Evolutionary conservation across 2,797 vertebrate genomes (phyloP).

Genomic region (Gymnothorax javanicus): DNA sequence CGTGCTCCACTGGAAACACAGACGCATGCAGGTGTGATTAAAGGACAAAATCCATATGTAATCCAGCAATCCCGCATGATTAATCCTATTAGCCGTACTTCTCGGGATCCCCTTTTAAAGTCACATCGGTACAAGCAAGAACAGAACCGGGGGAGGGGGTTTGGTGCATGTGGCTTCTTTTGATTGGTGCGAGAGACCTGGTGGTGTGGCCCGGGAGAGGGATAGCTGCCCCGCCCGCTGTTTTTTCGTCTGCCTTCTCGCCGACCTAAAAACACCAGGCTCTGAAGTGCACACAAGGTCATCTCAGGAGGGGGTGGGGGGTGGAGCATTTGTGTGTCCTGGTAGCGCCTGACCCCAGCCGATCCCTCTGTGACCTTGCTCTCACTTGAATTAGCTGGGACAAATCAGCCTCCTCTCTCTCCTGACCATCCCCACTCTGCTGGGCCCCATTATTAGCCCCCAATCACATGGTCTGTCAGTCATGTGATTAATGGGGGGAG

Average conservation of each 20-base stretch:
- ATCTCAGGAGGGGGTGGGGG: constrained; percentile 39
- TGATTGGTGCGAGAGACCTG: background rate
- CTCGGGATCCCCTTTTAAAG: constrained; percentile 23
- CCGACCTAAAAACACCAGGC: constrained; percentile 16
- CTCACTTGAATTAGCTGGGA: constrained; percentile 78
- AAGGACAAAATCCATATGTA: constrained; percentile 61
- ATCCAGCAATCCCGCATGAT: constrained; percentile 63
- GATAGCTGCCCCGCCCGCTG: background rate
- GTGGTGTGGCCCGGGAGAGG: background rate
- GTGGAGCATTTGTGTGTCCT: constrained; percentile 45
- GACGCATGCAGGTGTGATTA: constrained; percentile 54
- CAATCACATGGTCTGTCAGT: constrained; percentile 88
- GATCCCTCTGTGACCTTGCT: constrained; percentile 76
- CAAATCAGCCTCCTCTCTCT: constrained; percentile 74
- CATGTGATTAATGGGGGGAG: constrained; percentile 78
- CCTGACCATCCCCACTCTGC: constrained; percentile 44
- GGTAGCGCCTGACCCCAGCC: constrained; percentile 69
- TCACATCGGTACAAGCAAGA: constrained; percentile 27
- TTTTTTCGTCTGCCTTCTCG: constrained; percentile 12
- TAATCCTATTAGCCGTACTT: constrained; percentile 57
- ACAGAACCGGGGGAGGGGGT: constrained; percentile 18
- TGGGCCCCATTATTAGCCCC: constrained; percentile 74
- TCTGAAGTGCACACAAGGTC: constrained; percentile 36
- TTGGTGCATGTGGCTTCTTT: constrained; percentile 43
- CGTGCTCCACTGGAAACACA: constrained; percentile 22